Percentiles rank a stretch among this genome's conserved stretches.
Evolutionary conservation across 2,113 vertebrate genomes (phyloP).

Genomic region (Neodontobutis hainanensis): DNA sequence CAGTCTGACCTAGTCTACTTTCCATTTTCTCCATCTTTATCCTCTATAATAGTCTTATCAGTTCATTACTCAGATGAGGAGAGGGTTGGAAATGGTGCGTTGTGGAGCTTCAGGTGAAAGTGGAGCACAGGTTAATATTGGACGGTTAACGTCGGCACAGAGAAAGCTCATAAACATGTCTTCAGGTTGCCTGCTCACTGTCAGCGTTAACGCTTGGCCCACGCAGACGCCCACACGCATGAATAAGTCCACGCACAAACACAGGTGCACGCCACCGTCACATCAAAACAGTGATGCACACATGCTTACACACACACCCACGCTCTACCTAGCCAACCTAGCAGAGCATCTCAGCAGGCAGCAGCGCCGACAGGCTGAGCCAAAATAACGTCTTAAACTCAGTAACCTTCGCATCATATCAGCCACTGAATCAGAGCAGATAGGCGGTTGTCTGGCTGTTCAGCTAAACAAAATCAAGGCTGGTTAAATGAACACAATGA

Average conservation of each 20-base stretch:
- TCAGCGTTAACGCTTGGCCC: slow-evolving; percentile 62
- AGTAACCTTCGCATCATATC: slow-evolving; percentile 60
- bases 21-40: slow-evolving; percentile 34
- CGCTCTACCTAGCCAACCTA: slow-evolving; percentile 46
- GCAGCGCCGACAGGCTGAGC: slow-evolving; percentile 60
- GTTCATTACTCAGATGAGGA: slow-evolving; percentile 46
- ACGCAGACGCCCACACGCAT: slow-evolving; percentile 58
- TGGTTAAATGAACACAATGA: slow-evolving; percentile 46
- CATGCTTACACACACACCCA: slow-evolving; percentile 27
- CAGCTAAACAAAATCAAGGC: slow-evolving; percentile 47
- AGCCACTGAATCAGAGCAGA: slow-evolving; percentile 62
- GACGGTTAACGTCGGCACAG: slow-evolving; percentile 53
- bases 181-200: slow-evolving; percentile 63
- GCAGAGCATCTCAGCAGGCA: slow-evolving; percentile 53
- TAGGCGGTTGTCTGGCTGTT: slow-evolving; percentile 50
- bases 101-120: slow-evolving; percentile 44
- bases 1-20: slow-evolving; percentile 29
- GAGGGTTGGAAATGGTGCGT: slow-evolving; percentile 41
- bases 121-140: slow-evolving; percentile 68
- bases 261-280: not conserved
- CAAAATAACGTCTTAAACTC: slow-evolving; percentile 68
- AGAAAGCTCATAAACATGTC: slow-evolving; percentile 67
- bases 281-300: slow-evolving; percentile 3
- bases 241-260: slow-evolving; percentile 40
- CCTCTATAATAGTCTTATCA: slow-evolving; percentile 43